These are phyloP conservation scores for Onychomys leucogaster DNA, from an alignment of 2,797 vertebrate genomes.

Conservation along the genomic window DNA sequence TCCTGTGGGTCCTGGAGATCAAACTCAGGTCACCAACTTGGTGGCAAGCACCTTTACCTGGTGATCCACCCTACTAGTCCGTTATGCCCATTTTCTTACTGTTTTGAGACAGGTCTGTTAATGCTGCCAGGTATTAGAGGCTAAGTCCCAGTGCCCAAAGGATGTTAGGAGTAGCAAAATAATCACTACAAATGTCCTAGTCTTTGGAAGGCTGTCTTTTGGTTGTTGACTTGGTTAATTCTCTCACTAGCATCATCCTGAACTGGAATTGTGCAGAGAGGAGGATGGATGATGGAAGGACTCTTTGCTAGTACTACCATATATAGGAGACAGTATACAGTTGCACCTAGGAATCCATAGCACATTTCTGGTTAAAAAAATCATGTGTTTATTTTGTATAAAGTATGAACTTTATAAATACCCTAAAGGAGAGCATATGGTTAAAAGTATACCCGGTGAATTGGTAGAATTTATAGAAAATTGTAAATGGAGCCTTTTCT, in stretches of 20 bases:
- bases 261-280: not conserved
- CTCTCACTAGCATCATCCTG: not conserved
- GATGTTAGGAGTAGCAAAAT: constrained; percentile 17
- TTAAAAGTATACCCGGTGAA: constrained; percentile 15
- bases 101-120: not conserved
- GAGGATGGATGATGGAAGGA: constrained; percentile 3
- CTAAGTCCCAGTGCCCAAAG: constrained; percentile 28
- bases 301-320: not conserved
- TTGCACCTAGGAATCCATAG: not conserved
- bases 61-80: too few species aligned
- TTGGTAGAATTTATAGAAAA: not conserved
- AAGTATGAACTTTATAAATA: constrained; percentile 6
- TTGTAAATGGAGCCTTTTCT: too few species aligned
- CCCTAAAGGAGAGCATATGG: not conserved
- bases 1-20: too few species aligned
- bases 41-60: too few species aligned
- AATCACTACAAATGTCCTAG: constrained; percentile 26
- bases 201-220: constrained; percentile 49
- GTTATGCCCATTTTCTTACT: too few species aligned
- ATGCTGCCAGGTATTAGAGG: not conserved
- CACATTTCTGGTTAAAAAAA: constrained; percentile 13
- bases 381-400: constrained; percentile 1
- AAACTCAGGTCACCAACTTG: too few species aligned
- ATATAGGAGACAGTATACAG: constrained; percentile 28
- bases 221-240: not conserved